phyloP scores from a whole-genome alignment of 2,888 invertebrate genomes.

The Agrotis puta region DNA sequence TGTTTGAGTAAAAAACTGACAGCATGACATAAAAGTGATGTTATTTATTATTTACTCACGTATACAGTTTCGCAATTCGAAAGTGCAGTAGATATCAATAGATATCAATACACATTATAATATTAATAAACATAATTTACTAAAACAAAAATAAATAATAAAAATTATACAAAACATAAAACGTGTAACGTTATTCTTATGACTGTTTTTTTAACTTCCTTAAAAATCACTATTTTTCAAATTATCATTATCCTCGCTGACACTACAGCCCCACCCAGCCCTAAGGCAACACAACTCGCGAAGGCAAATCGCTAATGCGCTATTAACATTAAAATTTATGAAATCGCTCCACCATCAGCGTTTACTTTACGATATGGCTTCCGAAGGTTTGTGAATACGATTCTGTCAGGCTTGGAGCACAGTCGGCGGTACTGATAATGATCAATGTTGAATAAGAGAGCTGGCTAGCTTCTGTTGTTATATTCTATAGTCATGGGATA shows the following conservation, averaged over 20 bases:
- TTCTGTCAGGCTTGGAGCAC: constrained; percentile 1
- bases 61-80: no score
- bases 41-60: no score
- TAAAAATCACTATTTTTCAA: not conserved
- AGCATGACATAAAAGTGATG: no score
- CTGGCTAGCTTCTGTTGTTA: not conserved
- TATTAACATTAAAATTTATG: constrained; percentile 59
- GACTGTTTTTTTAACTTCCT: no score
- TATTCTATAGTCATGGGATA: not conserved
- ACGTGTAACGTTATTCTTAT: no score
- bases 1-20: no score
- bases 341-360: constrained; percentile 48
- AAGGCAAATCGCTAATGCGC: constrained; percentile 44
- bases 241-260: constrained; percentile 13
- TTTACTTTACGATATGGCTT: constrained; percentile 50
- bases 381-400: constrained; percentile 19
- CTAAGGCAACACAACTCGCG: constrained; percentile 28
- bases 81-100: no score
- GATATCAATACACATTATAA: no score
- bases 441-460: constrained; percentile 4
- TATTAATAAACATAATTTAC: no score
- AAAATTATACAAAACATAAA: no score
- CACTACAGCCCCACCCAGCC: constrained; percentile 34
- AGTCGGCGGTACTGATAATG: constrained; percentile 22
- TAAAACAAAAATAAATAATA: no score